phyloP scores from a whole-genome alignment of 2,797 vertebrate genomes.

The Fistularia commersonii region DNA sequence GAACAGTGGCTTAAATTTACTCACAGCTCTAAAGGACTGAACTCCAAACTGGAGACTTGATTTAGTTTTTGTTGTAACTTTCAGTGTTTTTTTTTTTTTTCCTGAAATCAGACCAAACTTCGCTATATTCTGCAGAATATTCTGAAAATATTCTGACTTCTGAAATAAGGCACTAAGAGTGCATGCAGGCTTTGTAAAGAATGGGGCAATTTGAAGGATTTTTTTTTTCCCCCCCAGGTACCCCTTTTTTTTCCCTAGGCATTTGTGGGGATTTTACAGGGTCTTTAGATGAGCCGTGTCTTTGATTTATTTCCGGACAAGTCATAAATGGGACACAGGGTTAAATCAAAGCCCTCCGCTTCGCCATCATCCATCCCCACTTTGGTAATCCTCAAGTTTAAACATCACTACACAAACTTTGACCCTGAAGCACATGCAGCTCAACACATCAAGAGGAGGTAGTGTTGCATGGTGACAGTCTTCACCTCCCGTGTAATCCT shows the following conservation, averaged over 20 bases:
- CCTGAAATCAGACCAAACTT: conserved; percentile 54
- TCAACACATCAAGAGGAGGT: conserved; percentile 17
- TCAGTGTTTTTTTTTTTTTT: conserved; percentile 32
- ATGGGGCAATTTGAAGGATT: conserved; percentile 26
- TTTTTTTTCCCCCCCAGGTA: conserved; percentile 31
- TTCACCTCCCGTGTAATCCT: conserved; percentile 12
- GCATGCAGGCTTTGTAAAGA: conserved; percentile 18
- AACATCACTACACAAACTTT: conserved; percentile 43
- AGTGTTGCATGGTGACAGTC: conserved; percentile 11
- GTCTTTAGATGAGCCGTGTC: conserved; percentile 26
- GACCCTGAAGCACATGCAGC: conserved; percentile 40
- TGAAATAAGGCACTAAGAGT: conserved; percentile 9
- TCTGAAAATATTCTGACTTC: too few relatives aligned
- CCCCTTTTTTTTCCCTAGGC: background rate
- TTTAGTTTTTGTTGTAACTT: conserved; percentile 25
- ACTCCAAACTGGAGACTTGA: conserved; percentile 32
- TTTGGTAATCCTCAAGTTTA: conserved; percentile 27
- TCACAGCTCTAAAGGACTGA: conserved; percentile 28
- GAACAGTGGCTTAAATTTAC: conserved; percentile 40
- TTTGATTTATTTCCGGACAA: conserved; percentile 12
- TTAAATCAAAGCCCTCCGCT: conserved; percentile 42
- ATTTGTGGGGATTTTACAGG: conserved; percentile 42
- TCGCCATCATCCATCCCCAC: background rate
- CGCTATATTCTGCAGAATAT: conserved; percentile 19
- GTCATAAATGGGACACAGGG: conserved; percentile 45